Evolutionary conservation across 2,797 vertebrate species (phyloP).

Genomic region (Galagoides demidoff): DNA sequence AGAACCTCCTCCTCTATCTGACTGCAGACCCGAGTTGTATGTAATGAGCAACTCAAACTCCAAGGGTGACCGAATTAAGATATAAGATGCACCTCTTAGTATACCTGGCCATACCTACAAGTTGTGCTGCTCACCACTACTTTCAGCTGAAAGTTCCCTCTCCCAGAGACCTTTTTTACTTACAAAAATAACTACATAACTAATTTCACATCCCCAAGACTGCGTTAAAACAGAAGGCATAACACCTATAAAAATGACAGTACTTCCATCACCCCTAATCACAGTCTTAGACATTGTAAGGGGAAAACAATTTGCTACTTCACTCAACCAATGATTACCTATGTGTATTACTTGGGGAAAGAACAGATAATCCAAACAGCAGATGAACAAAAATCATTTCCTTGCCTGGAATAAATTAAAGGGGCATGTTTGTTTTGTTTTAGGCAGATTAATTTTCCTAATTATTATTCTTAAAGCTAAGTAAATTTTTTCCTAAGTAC

Average conservation of each 20-base stretch:
- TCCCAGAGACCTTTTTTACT: neutral
- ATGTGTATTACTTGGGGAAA: neutral
- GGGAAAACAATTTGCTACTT: slow-evolving; percentile 11
- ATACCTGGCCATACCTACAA: neutral
- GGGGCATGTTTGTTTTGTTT: slow-evolving; percentile 13
- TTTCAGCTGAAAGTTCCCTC: neutral
- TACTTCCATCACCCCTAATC: neutral
- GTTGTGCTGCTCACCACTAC: neutral
- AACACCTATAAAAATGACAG: slow-evolving; percentile 2
- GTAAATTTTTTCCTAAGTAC: neutral
- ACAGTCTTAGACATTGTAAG: neutral
- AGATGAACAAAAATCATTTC: slow-evolving; percentile 19
- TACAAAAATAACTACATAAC: neutral
- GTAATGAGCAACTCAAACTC: neutral
- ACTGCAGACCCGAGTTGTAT: neutral
- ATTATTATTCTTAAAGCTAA: slow-evolving; percentile 9
- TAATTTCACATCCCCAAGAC: slow-evolving; percentile 24
- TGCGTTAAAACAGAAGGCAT: neutral
- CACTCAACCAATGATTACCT: neutral
- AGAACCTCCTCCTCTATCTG: neutral
- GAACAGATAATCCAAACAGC: slow-evolving; percentile 55
- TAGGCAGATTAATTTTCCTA: neutral
- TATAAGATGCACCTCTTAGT: neutral
- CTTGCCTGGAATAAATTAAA: slow-evolving; percentile 43
- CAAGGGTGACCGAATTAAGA: neutral